phyloP scores from a whole-genome alignment of 2,888 invertebrate species.

The Liopterus haemorrhoidalis region DNA sequence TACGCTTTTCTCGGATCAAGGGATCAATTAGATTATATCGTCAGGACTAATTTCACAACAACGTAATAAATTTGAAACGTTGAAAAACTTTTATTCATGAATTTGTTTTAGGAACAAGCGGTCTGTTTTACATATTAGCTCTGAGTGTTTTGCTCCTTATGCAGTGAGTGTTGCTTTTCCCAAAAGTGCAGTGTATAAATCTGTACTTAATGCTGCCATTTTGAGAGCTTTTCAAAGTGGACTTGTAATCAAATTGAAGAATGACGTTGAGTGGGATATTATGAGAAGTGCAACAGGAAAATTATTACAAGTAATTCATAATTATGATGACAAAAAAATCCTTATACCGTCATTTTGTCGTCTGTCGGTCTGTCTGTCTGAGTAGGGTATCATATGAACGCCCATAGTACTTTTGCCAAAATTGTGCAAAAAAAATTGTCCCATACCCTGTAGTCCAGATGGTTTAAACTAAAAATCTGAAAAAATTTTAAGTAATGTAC shows the following conservation, averaged over 20 bases:
- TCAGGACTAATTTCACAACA: slow-evolving; percentile 64
- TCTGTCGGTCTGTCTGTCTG: too few species aligned
- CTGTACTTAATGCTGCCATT: slow-evolving; percentile 57
- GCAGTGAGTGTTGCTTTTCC: slow-evolving; percentile 62
- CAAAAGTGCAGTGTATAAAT: slow-evolving; percentile 58
- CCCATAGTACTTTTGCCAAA: too few species aligned
- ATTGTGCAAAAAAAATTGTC: too few species aligned
- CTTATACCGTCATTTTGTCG: too few species aligned
- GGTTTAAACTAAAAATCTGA: too few species aligned
- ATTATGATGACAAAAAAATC: too few species aligned
- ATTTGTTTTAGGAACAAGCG: slow-evolving; percentile 49
- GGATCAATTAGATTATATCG: slow-evolving; percentile 65
- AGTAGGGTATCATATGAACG: too few species aligned
- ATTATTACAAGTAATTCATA: slow-evolving; percentile 54
- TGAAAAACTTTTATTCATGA: background rate
- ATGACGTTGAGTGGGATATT: slow-evolving; percentile 68
- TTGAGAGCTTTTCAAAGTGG: slow-evolving; percentile 62
- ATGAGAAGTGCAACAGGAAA: slow-evolving; percentile 58
- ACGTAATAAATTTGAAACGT: slow-evolving; percentile 44
- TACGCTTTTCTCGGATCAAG: slow-evolving; percentile 71
- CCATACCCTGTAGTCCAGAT: too few species aligned
- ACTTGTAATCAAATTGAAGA: slow-evolving; percentile 57
- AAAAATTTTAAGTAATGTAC: too few species aligned
- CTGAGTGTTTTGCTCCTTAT: slow-evolving; percentile 69
- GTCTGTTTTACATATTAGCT: slow-evolving; percentile 63